Evolutionary conservation across 2,888 invertebrate genomes (phyloP), one percentile per base, ranked within the genome.

Genomic region (Aphidoletes aphidimyza): DNA sequence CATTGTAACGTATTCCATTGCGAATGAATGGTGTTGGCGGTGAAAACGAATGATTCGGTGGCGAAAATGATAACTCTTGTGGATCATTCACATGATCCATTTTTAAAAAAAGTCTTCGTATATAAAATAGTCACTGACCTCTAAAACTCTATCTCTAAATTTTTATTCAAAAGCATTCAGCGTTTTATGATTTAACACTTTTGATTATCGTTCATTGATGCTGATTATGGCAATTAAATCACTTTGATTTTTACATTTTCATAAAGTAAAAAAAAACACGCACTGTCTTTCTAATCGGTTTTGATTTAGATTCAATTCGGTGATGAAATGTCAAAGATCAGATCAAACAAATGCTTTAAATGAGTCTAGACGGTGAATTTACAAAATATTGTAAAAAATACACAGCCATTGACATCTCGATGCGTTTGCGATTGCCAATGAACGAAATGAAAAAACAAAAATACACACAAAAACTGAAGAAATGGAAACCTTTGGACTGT

Each of bases 401-500:
- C n/a, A n/a, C n/a, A n/a, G n/a, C n/a, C n/a, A n/a, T n/a, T n/a
- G n/a, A n/a, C n/a, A n/a, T n/a, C n/a, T n/a, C n/a, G n/a, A 47
- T 22, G 22, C 54, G 14, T 3, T 11, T 22, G 22, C 54, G 54
- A 54, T 19, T 17, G 19, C 6, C 6, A 47, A 47, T 8, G 17
- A 17, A 47, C 47, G 6, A 47, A 47, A 39, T 8, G 11, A 39
- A 39, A 39, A 39, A 39, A 39, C 5, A 39, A 39, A 54, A 22
- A 22, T 22, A 54, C 0, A 54, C 1, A 54, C 2, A 6, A 14
- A 54, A 14, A 9, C 8, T 34, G 69, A 69, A 69, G 69, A 69
- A 69, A 30, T 69, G 30, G 69, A 69, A 69, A 69, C 69, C 69
- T 69, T 69, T 69, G 69, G 69, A 69, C 69, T 69, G 69, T 69